Evolutionary conservation across 2,797 vertebrate genomes (phyloP).

Genomic region (Helostoma temminkii): DNA sequence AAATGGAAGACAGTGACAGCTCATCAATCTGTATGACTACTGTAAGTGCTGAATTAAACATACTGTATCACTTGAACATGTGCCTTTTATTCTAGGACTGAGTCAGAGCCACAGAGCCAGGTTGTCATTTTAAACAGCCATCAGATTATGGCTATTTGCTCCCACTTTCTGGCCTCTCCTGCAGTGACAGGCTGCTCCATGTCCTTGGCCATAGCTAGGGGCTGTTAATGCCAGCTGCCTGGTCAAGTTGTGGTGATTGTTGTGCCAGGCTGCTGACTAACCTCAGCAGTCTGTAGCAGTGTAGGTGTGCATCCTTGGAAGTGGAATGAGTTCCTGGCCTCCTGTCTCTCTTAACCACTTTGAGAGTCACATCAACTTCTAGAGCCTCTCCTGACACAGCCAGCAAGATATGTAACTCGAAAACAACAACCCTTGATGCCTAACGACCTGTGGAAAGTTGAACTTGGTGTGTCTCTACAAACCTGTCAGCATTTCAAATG

Average conservation of each 20-base stretch:
- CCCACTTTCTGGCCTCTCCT: slow-evolving; percentile 7
- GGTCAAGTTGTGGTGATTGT: slow-evolving; percentile 14
- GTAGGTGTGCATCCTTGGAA: slow-evolving; percentile 29
- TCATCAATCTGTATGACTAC: slow-evolving; percentile 11
- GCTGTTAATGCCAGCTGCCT: slow-evolving; percentile 27
- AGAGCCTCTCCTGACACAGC: slow-evolving; percentile 39
- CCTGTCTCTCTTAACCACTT: slow-evolving; percentile 42
- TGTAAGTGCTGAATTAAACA: slow-evolving; percentile 36
- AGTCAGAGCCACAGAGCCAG: slow-evolving; percentile 4
- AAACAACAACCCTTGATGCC: slow-evolving; percentile 35
- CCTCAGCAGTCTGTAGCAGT: slow-evolving; percentile 26
- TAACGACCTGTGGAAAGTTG: slow-evolving; percentile 17
- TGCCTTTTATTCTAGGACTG: not conserved
- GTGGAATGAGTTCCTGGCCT: slow-evolving; percentile 28
- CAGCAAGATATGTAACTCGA: slow-evolving; percentile 42
- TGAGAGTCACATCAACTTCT: slow-evolving; percentile 45
- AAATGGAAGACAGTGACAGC: slow-evolving; percentile 12
- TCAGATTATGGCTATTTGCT: slow-evolving; percentile 25
- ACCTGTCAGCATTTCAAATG: slow-evolving; percentile 14
- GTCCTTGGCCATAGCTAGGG: slow-evolving; percentile 16
- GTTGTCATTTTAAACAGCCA: slow-evolving; percentile 25
- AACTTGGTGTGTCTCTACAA: slow-evolving; percentile 11
- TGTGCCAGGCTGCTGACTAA: slow-evolving; percentile 31
- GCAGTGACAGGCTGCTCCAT: slow-evolving; percentile 12
- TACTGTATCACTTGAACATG: slow-evolving; percentile 3